Evolutionary conservation across 2,113 vertebrate species (phyloP).

Genomic region (Alethe diademata): DNA sequence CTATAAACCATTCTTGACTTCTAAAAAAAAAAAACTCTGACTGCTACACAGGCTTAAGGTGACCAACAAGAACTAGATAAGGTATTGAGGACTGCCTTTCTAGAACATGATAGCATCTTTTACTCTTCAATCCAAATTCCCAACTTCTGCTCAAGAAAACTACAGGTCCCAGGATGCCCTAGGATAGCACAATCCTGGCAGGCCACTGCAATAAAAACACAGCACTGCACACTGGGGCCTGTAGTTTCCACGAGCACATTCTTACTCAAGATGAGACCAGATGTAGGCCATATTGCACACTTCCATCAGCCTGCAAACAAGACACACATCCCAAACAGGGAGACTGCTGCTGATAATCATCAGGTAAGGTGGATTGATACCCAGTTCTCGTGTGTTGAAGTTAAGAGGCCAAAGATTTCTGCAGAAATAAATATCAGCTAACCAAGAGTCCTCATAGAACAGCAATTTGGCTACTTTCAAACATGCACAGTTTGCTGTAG

Average conservation of each 20-base stretch:
- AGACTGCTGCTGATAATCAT: background rate
- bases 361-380: background rate
- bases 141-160: conserved; percentile 31
- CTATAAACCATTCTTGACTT: background rate
- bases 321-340: fast-evolving
- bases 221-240: conserved; percentile 64
- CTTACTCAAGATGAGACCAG: conserved; percentile 4
- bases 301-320: background rate
- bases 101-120: conserved; percentile 2
- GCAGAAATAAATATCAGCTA: background rate
- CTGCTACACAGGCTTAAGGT: background rate
- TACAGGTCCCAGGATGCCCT: conserved; percentile 72
- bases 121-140: background rate
- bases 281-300: conserved; percentile 26
- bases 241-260: conserved; percentile 43
- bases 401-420: background rate
- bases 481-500: background rate
- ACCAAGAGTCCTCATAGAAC: background rate
- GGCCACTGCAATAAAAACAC: background rate
- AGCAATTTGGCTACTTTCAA: background rate
- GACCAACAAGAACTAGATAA: background rate
- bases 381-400: fast-evolving
- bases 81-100: fast-evolving
- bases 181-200: background rate
- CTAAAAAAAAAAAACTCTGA: background rate